Conservation (phyloP, 2,113 vertebrate genomes). For the Phainopepla nitens region DNA sequence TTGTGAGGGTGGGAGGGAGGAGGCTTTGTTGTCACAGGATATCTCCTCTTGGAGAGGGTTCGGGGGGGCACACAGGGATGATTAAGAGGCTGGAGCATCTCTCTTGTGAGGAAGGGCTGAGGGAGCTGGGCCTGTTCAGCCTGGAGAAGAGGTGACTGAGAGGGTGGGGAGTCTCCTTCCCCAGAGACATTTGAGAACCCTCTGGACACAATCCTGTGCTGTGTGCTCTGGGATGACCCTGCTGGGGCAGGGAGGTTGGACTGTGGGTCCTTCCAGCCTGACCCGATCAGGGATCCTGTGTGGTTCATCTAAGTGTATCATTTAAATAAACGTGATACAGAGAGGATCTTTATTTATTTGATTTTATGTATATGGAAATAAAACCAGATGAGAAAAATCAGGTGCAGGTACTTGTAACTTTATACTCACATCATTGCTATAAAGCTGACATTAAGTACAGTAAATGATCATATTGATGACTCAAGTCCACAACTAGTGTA, state of each 20-base stretch:
- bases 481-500: background rate
- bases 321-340: background rate
- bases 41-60: background rate
- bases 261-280: background rate
- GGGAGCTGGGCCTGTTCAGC: background rate
- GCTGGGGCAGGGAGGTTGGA: background rate
- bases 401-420: background rate
- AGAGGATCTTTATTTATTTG: background rate
- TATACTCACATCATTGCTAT: background rate
- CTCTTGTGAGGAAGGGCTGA: background rate
- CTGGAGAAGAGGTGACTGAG: background rate
- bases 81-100: background rate
- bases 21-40: background rate
- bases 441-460: background rate
- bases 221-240: background rate
- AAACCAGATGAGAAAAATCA: background rate
- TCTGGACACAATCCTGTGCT: background rate
- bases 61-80: background rate
- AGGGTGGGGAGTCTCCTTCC: background rate
- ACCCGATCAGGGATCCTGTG: background rate
- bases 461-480: background rate
- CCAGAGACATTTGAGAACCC: fast-evolving
- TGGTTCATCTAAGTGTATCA: background rate
- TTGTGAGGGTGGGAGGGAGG: background rate
- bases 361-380: background rate